A percentile compares a stretch with the other conserved stretches of the same genome.
Conservation (phyloP, 2,888 invertebrate genomes). For the Erpobdella octoculata region DNA sequence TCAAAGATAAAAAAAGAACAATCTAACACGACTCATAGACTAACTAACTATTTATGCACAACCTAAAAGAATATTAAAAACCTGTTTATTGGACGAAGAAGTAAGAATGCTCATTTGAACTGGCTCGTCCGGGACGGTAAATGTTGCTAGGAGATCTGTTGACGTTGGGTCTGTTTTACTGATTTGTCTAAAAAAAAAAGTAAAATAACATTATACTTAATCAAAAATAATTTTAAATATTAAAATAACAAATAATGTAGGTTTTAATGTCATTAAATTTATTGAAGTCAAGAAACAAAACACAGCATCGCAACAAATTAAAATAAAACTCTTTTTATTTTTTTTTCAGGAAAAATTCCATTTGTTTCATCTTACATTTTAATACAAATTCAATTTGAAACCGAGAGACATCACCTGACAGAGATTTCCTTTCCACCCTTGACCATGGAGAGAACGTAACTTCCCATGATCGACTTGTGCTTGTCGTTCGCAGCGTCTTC, state of each 20-base stretch:
- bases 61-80: neutral
- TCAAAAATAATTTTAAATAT: too few relatives aligned
- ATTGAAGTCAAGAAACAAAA: too few relatives aligned
- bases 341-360: too few relatives aligned
- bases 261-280: too few relatives aligned
- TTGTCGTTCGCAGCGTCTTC: too few relatives aligned
- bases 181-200: neutral
- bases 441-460: conserved; percentile 48
- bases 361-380: too few relatives aligned
- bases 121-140: conserved; percentile 47
- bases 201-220: too few relatives aligned
- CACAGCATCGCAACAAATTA: too few relatives aligned
- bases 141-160: conserved; percentile 40
- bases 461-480: conserved; percentile 26
- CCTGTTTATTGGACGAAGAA: conserved; percentile 29
- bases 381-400: too few relatives aligned
- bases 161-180: conserved; percentile 37
- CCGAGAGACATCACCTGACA: conserved; percentile 43
- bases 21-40: neutral
- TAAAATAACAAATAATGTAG: too few relatives aligned
- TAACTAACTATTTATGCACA: neutral
- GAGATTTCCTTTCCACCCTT: conserved; percentile 47
- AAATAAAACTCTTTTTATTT: too few relatives aligned
- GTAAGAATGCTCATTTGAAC: conserved; percentile 39
- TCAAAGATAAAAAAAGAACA: neutral